Evolutionary conservation across 1,140 invertebrate genomes (phyloP).

Genomic region (roundworm (Caenorhabditis elegans)): WBcel235 BX284605.5:13580501-13581000

Average conservation of each 20-base stretch:
- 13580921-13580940: background rate
- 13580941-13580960: background rate
- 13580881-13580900: background rate
- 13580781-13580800: background rate
- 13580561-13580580: background rate
- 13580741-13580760: background rate
- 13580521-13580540: conserved; percentile 9
- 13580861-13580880: conserved; percentile 1
- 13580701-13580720: background rate
- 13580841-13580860: background rate
- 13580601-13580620: background rate
- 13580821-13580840: background rate
- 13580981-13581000: background rate
- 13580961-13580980: background rate
- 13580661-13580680: background rate
- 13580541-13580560: background rate
- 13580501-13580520: background rate
- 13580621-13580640: background rate
- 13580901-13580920: background rate
- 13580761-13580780: background rate
- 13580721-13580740: conserved; percentile 1
- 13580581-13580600: conserved; percentile 14
- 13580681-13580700: background rate
- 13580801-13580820: no score
- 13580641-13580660: background rate